These are phyloP conservation scores for Elaeidobius kamerunicus DNA, from an alignment of 2,888 invertebrate genomes.

Conservation along the genomic window DNA sequence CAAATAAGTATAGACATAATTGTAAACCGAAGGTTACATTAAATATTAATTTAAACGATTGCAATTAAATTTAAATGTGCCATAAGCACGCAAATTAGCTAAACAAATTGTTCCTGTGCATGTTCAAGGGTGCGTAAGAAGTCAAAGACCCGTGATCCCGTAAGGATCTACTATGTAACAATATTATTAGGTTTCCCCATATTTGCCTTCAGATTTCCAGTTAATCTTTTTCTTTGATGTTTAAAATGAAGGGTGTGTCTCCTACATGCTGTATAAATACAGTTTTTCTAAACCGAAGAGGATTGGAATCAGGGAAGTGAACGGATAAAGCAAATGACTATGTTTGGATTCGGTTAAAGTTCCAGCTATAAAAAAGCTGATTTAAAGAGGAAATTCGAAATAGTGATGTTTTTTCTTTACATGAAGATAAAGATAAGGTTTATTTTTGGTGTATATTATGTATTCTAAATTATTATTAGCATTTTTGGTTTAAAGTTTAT, in stretches of 20 bases:
- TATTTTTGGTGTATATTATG: too few relatives aligned
- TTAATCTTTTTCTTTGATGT: slow-evolving; percentile 23
- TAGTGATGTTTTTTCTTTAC: too few relatives aligned
- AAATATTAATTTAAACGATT: too few relatives aligned
- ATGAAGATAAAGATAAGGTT: too few relatives aligned
- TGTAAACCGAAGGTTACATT: too few relatives aligned
- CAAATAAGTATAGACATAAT: too few relatives aligned
- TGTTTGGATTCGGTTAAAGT: too few relatives aligned
- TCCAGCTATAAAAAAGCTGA: too few relatives aligned
- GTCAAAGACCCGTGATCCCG: slow-evolving; percentile 13
- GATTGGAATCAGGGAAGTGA: not conserved
- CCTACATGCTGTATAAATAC: not conserved
- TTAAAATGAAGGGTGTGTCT: slow-evolving; percentile 5
- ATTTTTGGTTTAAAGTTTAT: too few relatives aligned
- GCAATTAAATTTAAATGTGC: too few relatives aligned
- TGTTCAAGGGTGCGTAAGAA: slow-evolving; percentile 1
- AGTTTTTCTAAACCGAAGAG: not conserved
- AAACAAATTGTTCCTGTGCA: slow-evolving; percentile 10
- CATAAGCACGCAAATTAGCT: slow-evolving; percentile 7
- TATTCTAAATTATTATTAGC: too few relatives aligned
- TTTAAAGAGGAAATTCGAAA: too few relatives aligned
- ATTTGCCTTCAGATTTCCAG: slow-evolving; percentile 18
- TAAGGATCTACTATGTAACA: slow-evolving; percentile 7
- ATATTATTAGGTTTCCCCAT: slow-evolving; percentile 16
- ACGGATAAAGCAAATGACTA: not conserved